Evolutionary conservation across 2,888 invertebrate species (phyloP), one percentile per base, ranked within the genome.

Genomic region (Cheilosia impressa): DNA sequence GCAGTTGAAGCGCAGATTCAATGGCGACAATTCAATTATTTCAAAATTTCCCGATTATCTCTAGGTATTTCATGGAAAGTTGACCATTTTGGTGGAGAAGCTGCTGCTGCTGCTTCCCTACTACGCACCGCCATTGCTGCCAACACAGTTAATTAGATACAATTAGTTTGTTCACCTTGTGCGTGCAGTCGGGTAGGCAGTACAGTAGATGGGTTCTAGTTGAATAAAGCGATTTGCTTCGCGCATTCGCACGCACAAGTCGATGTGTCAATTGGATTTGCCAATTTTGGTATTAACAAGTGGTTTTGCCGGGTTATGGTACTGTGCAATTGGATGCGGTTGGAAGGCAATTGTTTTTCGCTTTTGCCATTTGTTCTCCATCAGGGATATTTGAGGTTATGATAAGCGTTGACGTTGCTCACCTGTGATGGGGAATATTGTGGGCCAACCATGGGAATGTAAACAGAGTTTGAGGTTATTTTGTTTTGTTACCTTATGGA

Each of bases 121-220:
- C 22, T 52, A 52, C 52, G 5, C 13, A 24, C 13, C 13, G 43
- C 1, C 43, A 55, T 31, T 57, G 68, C 19, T 47, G 52, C 52
- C 15, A 24, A 24, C n/a, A 38, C 38, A 80, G 62, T 75, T 77
- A 82, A 82, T 82, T 77, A 72, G 53, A 72, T 72, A 45, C 71
- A 77, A 82, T 82, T 82, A 82, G 71, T 82, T 77, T 82, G 77
- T 66, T 82, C 53, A 66, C 76, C 82, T 82, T 82, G 77, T 22
- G 22, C 27, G 31, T 63, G 19, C 6, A 4, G 47, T 27, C 10
- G n/a, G 22, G 47, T 45, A 47, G 69, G 15, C 9, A 9, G 31
- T 5, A 27, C 9, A 9, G 31, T 43, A 45, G 43, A 13, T 53
- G 15, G 47, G 58, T 47, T 76, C 38, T 47, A 69, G 53, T 47